These are phyloP conservation scores for Glyptemys insculpta DNA, from an alignment of 2,797 vertebrate species.

Conservation along the genomic window DNA sequence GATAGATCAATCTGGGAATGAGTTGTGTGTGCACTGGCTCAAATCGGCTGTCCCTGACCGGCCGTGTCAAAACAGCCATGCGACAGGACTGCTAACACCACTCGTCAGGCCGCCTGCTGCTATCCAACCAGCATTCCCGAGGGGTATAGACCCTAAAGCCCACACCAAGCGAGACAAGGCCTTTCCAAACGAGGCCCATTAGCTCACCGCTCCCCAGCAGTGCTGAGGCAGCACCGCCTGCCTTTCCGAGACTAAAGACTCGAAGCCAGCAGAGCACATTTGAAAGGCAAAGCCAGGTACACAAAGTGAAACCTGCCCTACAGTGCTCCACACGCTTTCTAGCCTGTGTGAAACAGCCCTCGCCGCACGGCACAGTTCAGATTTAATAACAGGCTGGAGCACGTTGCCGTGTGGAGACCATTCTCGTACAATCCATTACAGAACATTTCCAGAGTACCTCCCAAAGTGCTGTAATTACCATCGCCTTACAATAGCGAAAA, in stretches of 20 bases:
- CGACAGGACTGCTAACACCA: no score
- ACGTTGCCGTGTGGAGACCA: not conserved
- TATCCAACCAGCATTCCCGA: not conserved
- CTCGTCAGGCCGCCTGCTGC: not conserved
- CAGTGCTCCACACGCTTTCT: not conserved
- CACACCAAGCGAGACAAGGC: not conserved
- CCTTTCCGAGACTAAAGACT: not conserved
- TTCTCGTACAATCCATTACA: not conserved
- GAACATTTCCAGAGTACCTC: not conserved
- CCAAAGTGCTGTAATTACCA: not conserved
- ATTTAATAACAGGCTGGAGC: not conserved
- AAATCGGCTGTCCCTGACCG: not conserved
- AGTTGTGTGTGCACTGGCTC: not conserved
- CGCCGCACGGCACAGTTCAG: rapidly evolving
- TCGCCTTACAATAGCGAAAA: not conserved
- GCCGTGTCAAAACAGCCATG: not conserved
- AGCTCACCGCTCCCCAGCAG: not conserved
- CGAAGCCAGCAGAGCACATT: not conserved
- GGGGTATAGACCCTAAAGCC: not conserved
- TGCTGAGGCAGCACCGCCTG: not conserved
- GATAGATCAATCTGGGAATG: not conserved
- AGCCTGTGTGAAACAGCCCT: not conserved
- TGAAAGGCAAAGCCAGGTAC: not conserved
- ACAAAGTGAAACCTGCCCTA: not conserved
- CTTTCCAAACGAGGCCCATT: not conserved